A percentile compares a stretch with the other conserved stretches of the same genome.
Conservation (phyloP, 2,113 vertebrate genomes). For the Scomber scombrus region DNA sequence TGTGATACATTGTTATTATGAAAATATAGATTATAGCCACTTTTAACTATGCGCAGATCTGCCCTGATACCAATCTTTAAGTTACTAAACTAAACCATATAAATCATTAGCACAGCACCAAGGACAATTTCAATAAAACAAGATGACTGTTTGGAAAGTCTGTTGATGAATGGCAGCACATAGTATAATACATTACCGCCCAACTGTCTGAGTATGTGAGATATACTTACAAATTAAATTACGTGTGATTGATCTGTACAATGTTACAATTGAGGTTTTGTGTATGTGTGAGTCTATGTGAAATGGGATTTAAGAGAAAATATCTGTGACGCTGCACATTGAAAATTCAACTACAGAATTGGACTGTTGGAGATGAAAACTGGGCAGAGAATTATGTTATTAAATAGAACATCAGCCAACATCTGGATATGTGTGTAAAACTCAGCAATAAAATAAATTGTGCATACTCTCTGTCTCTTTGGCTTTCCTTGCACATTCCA, state of each 20-base stretch:
- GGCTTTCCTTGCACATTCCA: too few relatives aligned
- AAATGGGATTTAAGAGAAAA: neutral
- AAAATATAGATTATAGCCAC: too few relatives aligned
- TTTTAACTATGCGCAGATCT: too few relatives aligned
- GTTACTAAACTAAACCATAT: neutral
- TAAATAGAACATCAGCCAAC: neutral
- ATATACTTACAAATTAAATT: slow-evolving; percentile 12
- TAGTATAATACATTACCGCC: neutral
- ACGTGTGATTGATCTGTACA: slow-evolving; percentile 13
- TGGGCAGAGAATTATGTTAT: neutral
- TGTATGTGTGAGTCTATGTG: neutral
- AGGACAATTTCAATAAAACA: slow-evolving; percentile 30
- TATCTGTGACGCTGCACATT: neutral
- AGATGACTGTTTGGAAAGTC: neutral
- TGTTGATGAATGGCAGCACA: slow-evolving; percentile 25
- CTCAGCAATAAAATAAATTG: neutral
- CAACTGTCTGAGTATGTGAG: slow-evolving; percentile 3
- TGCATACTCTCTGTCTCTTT: too few relatives aligned
- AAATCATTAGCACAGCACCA: slow-evolving; percentile 22
- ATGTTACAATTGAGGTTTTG: neutral
- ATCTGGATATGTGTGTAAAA: neutral
- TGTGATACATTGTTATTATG: too few relatives aligned
- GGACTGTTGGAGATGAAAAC: neutral
- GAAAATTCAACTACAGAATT: neutral
- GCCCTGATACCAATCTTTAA: too few relatives aligned